phyloP scores from a whole-genome alignment of 1,140 invertebrate species.

The Berghia stephanieae region DNA sequence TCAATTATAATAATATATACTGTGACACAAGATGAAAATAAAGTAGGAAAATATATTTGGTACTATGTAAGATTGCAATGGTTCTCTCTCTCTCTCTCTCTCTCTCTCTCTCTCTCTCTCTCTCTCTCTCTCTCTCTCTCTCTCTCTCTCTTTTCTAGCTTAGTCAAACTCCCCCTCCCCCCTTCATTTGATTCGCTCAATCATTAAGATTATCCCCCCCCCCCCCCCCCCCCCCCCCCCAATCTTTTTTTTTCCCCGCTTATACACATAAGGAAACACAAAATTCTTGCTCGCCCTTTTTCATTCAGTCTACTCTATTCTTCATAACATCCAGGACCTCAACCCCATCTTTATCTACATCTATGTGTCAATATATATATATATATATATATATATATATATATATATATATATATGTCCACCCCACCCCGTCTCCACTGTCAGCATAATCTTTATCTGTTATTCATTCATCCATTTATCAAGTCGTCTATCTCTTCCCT shows the following conservation, averaged over 20 bases:
- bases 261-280: not conserved
- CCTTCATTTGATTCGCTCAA: not conserved
- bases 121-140: constrained; percentile 12
- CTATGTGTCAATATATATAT: too few species aligned
- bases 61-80: not conserved
- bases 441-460: too few species aligned
- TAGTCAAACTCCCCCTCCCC: not conserved
- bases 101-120: constrained; percentile 22
- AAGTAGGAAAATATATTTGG: not conserved
- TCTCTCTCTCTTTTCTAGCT: constrained; percentile 23
- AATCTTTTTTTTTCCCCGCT: constrained; percentile 17
- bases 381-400: too few species aligned
- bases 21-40: not conserved
- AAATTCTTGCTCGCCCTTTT: not conserved
- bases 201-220: not conserved
- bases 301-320: not conserved
- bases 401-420: too few species aligned
- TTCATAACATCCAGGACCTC: not conserved
- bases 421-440: too few species aligned
- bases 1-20: not conserved
- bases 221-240: not conserved
- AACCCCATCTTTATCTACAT: too few species aligned
- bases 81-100: constrained; percentile 4
- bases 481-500: too few species aligned
- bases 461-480: too few species aligned